Evolutionary conservation across 2,797 vertebrate genomes (phyloP).

Genomic region (Pseudochromis fuscus): DNA sequence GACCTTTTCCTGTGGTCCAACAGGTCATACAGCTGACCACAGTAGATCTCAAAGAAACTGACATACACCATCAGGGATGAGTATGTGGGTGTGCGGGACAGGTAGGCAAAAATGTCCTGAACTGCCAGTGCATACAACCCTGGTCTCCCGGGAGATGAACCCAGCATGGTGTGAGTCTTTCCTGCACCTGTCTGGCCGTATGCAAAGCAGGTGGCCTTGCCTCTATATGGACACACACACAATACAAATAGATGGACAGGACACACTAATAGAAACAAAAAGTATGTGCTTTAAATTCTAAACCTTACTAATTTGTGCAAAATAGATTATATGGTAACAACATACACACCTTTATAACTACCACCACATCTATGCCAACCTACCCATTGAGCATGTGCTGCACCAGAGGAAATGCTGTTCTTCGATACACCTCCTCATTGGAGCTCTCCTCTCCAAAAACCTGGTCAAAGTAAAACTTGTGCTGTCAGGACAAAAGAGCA

Average conservation of each 20-base stretch:
- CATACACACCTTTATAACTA: background rate
- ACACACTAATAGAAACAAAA: slow-evolving; percentile 15
- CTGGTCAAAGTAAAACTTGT: slow-evolving; percentile 94
- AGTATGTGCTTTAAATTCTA: background rate
- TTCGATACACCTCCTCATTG: slow-evolving; percentile 91
- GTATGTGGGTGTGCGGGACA: slow-evolving; percentile 60
- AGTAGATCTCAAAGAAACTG: slow-evolving; percentile 97
- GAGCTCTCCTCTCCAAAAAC: slow-evolving; percentile 91
- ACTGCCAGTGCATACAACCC: slow-evolving; percentile 91
- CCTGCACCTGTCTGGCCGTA: slow-evolving; percentile 95
- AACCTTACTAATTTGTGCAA: background rate
- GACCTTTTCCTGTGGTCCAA: slow-evolving; percentile 92
- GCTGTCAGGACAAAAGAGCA: slow-evolving; percentile 84
- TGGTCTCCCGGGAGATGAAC: slow-evolving; percentile 84
- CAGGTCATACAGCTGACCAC: slow-evolving; percentile 93
- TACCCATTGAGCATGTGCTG: slow-evolving; percentile 94
- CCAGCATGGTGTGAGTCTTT: slow-evolving; percentile 96
- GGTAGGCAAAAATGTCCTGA: slow-evolving; percentile 89
- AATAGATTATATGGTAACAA: background rate
- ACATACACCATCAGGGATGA: slow-evolving; percentile 85
- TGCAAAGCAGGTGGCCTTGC: slow-evolving; percentile 93
- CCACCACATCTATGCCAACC: slow-evolving; percentile 14
- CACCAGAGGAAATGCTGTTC: slow-evolving; percentile 91
- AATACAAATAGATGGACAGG: slow-evolving; percentile 27
- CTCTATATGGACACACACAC: slow-evolving; percentile 80